phyloP scores from a whole-genome alignment of 2,113 vertebrate genomes.

The Fregetta grallaria region DNA sequence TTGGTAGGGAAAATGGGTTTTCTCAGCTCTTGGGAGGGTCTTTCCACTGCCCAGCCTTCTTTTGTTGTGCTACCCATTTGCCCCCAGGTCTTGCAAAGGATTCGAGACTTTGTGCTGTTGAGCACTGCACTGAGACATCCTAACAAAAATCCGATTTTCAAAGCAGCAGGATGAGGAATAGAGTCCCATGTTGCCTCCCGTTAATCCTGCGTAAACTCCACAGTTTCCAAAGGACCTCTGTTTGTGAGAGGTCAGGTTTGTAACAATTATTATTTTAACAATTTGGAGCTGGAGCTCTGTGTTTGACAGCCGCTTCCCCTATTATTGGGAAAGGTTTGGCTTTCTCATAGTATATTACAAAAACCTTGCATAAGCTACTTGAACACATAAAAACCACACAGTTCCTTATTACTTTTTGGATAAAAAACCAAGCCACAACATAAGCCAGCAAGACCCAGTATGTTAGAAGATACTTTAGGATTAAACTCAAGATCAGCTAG shows the following conservation, averaged over 20 bases:
- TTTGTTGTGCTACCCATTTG: neutral
- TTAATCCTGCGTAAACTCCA: neutral
- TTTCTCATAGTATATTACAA: neutral
- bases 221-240: neutral
- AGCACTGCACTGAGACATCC: neutral
- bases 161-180: rapidly evolving
- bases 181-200: neutral
- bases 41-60: neutral
- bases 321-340: neutral
- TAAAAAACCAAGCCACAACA: neutral
- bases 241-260: neutral
- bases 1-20: neutral
- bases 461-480: neutral
- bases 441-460: neutral
- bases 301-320: neutral
- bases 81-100: neutral
- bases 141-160: neutral
- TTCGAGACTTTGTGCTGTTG: neutral
- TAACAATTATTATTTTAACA: neutral
- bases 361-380: neutral
- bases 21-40: neutral
- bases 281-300: rapidly evolving
- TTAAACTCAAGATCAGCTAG: neutral
- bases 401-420: neutral
- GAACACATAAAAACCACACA: neutral